Conservation (phyloP, 2,797 vertebrate genomes). For the Vireo griseus region DNA sequence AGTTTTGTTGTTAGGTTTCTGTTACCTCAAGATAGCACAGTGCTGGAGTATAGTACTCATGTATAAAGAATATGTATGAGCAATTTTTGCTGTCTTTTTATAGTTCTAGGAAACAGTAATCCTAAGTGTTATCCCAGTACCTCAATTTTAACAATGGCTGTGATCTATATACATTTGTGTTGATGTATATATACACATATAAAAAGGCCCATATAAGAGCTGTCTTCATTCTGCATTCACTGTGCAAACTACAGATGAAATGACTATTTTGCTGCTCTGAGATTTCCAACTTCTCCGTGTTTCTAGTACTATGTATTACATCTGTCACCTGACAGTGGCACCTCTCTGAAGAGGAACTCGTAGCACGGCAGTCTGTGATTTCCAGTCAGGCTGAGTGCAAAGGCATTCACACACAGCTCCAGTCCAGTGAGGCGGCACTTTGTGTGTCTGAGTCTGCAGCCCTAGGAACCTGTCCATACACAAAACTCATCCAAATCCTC, state of each 20-base stretch:
- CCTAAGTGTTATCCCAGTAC: background rate
- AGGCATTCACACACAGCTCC: background rate
- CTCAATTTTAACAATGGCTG: background rate
- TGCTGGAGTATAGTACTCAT: background rate
- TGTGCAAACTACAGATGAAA: background rate
- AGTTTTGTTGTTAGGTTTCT: background rate
- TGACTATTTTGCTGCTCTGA: background rate
- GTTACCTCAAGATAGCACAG: background rate
- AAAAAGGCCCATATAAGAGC: background rate
- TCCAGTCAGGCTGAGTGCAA: background rate
- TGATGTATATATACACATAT: background rate
- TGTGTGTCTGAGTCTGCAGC: background rate
- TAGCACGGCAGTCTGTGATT: background rate
- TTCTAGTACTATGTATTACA: fast-evolving
- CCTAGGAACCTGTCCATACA: background rate
- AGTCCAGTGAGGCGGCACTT: background rate
- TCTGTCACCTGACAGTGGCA: background rate
- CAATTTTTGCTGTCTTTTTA: background rate
- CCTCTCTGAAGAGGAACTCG: background rate
- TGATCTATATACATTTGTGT: background rate
- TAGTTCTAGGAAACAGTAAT: background rate
- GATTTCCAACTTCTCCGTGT: background rate
- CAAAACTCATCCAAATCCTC: background rate
- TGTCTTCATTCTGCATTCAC: background rate
- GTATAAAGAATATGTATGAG: background rate